These are phyloP conservation scores for Gila orcuttii DNA, from an alignment of 2,113 vertebrate species.

Conservation along the genomic window DNA sequence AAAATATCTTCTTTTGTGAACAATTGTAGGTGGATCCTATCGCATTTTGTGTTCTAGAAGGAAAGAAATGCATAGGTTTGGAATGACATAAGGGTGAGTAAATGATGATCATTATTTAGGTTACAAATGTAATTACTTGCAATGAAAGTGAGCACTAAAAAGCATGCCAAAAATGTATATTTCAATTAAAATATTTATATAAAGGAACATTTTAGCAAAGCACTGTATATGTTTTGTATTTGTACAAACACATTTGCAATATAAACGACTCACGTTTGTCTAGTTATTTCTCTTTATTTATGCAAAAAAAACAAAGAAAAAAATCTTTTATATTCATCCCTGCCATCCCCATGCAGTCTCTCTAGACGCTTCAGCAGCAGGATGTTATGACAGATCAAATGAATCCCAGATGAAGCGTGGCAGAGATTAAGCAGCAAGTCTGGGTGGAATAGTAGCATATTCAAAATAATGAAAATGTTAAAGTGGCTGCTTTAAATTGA, in stretches of 20 bases:
- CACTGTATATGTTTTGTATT: neutral
- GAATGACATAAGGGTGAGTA: neutral
- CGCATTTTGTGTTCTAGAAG: too few species aligned
- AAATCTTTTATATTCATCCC: neutral
- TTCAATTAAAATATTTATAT: neutral
- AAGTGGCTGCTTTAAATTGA: constrained; percentile 72
- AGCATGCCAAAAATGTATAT: neutral
- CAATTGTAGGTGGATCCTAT: too few species aligned
- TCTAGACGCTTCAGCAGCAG: constrained; percentile 63
- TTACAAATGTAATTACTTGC: neutral
- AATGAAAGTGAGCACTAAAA: neutral
- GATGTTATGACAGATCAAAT: constrained; percentile 73
- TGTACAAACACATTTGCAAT: neutral
- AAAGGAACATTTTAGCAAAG: neutral
- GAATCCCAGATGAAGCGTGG: constrained; percentile 72
- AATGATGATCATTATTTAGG: neutral
- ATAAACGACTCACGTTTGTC: neutral
- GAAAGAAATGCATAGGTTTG: too few species aligned
- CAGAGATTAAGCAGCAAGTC: constrained; percentile 70
- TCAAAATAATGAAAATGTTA: constrained; percentile 62
- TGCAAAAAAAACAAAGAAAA: neutral
- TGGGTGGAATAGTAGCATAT: constrained; percentile 69
- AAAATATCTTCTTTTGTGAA: too few species aligned
- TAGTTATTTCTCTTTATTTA: neutral
- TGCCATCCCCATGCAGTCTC: neutral